phyloP scores from a whole-genome alignment of 1,140 invertebrate species.

The Galendromus occidentalis region DNA sequence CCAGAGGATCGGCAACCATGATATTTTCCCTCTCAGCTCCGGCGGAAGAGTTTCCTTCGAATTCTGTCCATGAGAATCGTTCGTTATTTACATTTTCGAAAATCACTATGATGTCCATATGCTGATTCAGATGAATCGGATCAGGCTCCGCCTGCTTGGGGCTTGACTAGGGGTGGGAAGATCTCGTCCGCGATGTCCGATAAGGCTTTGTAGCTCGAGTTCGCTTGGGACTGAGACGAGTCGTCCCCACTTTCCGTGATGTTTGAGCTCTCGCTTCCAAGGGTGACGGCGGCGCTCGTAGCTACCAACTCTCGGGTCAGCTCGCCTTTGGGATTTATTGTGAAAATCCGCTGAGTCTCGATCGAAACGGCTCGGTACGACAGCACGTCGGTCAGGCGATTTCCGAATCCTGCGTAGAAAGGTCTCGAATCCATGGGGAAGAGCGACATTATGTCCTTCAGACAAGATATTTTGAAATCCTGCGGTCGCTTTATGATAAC shows the following conservation, averaged over 20 bases:
- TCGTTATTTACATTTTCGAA: too few species aligned
- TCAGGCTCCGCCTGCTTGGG: too few species aligned
- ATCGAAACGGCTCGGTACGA: constrained; percentile 92
- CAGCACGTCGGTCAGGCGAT: constrained; percentile 62
- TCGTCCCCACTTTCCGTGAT: not conserved
- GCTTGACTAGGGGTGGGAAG: not conserved
- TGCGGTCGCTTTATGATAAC: constrained; percentile 99
- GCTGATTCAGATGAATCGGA: too few species aligned
- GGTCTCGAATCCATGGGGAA: constrained; percentile 49
- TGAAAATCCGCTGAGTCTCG: constrained; percentile 86
- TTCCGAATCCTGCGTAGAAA: constrained; percentile 97
- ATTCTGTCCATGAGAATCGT: too few species aligned
- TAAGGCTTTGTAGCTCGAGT: not conserved
- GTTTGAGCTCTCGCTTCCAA: not conserved
- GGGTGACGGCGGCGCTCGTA: constrained; percentile 25
- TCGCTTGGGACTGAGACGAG: not conserved
- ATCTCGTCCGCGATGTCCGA: not conserved
- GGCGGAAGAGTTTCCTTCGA: too few species aligned
- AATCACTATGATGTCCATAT: too few species aligned
- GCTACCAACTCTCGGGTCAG: constrained; percentile 83
- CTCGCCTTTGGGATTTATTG: constrained; percentile 91
- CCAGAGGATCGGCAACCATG: too few species aligned
- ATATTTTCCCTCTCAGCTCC: too few species aligned
- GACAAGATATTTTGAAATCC: constrained; percentile 94
- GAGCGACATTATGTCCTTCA: constrained; percentile 79